Base-by-base conservation (phyloP, 2,888 invertebrate genomes). In the Heliconius erato region DNA sequence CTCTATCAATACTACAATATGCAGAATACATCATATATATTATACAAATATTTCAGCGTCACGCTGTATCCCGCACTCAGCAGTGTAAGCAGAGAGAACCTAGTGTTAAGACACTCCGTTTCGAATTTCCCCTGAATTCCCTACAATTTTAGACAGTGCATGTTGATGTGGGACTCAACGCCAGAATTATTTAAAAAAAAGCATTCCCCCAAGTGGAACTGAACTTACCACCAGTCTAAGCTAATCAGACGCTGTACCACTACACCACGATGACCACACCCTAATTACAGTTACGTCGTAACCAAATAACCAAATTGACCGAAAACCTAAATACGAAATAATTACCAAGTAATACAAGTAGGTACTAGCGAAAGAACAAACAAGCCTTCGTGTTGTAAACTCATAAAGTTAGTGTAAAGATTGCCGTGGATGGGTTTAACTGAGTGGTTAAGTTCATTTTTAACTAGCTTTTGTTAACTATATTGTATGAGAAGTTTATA, bases 381-480 rank as follows among this genome's bases (percentile, higher is more conserved):
- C 84, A 83, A 83, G 80, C 32, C 63, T 86, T 85, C 88, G 87
- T 87, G 88, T 82, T 85, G 79, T 40, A 79, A 77, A 74, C 67
- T 84, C 83, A 86, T 88, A 87, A 88, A 85, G 83, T 84, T 83
- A 72, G 26, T 44, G 84, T 87, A 85, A 85, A 87, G 83, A 85
- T 86, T 86, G 82, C 74, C 78, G 69, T 79, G 44, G 77, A 77
- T 63, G 65, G 59, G 72, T 72, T 80, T 81, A 76, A 82, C 82
- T 77, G 69, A 82, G 79, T 82, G 82, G 83, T 65, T 84, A 74
- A 80, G 40, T 80, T 82, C 59, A 35, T 59, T 76, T 32, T 76
- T 76, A 35, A 63, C 35, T 63, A 63, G 63, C 9, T 72, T 28
- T 32, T 16, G 28, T 67, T 67, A 67, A 67, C n/a, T 67, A 28